Evolutionary conservation across 1,140 invertebrate species (phyloP), one percentile per base, ranked within the genome.

Genomic region (Dendrolimus punctatus): DNA sequence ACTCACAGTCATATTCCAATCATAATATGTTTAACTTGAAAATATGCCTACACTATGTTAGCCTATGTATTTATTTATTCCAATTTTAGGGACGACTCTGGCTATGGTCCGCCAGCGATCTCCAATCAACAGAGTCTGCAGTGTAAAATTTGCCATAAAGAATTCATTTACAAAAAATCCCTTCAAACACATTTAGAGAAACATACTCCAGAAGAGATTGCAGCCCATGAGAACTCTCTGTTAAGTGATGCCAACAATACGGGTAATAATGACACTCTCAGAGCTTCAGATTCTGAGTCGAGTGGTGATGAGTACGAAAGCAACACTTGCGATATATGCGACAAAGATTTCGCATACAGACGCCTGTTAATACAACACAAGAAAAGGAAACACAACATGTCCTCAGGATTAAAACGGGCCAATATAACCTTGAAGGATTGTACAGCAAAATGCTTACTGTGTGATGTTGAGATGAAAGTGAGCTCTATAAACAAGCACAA

Each of bases 391-490:
- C 80, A 86, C 51, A 76, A 73, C 49, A 77, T 77, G 67, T 70
- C 71, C 36, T 74, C 81, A 0, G 81, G 78, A 5, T 69, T 66
- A 6, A 84, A 85, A 46, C 67, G 80, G n/a, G 74, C 81, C 6
- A 80, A 77, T 43, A 71, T 85, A 6, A 76, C 60, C 40, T 59
- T 87, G 2, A 84, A 87, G 44, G 71, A 85, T 58, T 85, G 83
- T 52, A 62, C 66, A 0, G 85, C 83, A 0, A 76, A 72, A 8
- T 88, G 87, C 54, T 62, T 87, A 9, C 83, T 85, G 38, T 88
- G 87, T 59, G 80, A 87, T 55, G 49, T 85, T 4, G 76, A 80
- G 49, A 83, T 87, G 76, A 79, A 76, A 60, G 84, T 87, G 36
- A 68, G 73, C 46, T 77, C 62, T 6, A 77, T 79, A 10, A 87